Conservation (phyloP, 2,797 vertebrate genomes). For the Eulemur rubriventer region DNA sequence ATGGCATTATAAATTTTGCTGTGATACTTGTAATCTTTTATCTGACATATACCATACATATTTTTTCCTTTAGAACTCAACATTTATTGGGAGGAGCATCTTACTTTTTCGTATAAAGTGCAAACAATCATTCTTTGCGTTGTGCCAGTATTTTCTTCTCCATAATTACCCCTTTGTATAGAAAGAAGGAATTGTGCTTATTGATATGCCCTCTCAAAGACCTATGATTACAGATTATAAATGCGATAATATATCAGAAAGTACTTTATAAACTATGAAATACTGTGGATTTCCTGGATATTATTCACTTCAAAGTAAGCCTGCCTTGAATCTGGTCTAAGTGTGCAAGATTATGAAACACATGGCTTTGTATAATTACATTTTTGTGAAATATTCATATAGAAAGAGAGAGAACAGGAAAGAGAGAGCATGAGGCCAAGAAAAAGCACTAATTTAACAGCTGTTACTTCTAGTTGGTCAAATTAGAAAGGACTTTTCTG, state of each 20-base stretch:
- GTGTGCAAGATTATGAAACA: background rate
- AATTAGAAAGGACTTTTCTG: background rate
- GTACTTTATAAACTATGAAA: background rate
- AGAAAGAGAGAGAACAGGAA: background rate
- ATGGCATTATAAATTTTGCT: background rate
- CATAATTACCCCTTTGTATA: background rate
- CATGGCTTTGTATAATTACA: background rate
- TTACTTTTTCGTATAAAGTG: background rate
- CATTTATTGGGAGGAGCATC: background rate
- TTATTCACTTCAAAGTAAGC: background rate
- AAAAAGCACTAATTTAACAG: background rate
- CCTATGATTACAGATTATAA: background rate
- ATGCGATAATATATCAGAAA: background rate
- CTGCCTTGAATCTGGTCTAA: background rate
- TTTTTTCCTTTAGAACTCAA: background rate
- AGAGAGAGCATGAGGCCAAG: background rate
- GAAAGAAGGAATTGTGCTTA: background rate
- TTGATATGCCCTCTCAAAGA: background rate
- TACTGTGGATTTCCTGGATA: background rate
- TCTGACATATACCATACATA: background rate
- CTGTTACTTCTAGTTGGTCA: background rate
- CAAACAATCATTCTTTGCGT: background rate
- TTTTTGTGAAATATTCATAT: conserved; percentile 18
- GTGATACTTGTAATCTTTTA: background rate
- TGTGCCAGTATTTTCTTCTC: background rate